Conservation (phyloP, 2,113 vertebrate species). For the Misgurnus anguillicaudatus region DNA sequence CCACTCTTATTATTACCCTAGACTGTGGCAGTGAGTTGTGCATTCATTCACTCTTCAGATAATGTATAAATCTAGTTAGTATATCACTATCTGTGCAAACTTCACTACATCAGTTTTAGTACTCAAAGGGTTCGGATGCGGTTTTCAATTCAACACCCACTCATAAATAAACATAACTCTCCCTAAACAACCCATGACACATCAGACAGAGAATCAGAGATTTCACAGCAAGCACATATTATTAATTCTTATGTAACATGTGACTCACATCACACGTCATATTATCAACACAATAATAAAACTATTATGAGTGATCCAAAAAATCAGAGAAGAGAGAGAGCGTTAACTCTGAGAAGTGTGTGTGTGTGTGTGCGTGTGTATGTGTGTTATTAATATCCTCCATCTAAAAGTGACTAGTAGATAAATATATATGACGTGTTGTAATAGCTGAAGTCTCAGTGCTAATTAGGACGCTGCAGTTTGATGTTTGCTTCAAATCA, state of each 20-base stretch:
- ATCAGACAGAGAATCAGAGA: neutral
- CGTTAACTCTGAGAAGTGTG: neutral
- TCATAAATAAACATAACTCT: neutral
- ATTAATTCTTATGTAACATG: slow-evolving; percentile 21
- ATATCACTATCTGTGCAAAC: too few species aligned
- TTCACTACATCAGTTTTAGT: too few species aligned
- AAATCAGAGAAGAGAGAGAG: neutral
- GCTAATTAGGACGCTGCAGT: slow-evolving; percentile 47
- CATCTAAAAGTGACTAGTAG: slow-evolving; percentile 38
- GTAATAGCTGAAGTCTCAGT: slow-evolving; percentile 34
- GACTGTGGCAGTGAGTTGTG: too few species aligned
- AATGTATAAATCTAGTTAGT: too few species aligned
- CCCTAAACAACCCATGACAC: slow-evolving; percentile 2
- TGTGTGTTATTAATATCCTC: slow-evolving; percentile 42
- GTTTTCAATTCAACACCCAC: neutral
- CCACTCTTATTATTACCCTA: neutral
- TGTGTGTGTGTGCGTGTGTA: slow-evolving; percentile 14
- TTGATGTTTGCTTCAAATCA: slow-evolving; percentile 44
- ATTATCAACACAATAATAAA: slow-evolving; percentile 5
- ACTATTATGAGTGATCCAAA: slow-evolving; percentile 5
- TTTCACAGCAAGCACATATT: slow-evolving; percentile 6
- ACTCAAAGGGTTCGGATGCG: neutral
- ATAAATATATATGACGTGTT: slow-evolving; percentile 43
- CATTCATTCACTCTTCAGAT: too few species aligned
- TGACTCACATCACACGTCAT: slow-evolving; percentile 6